phyloP scores from a whole-genome alignment of 2,113 vertebrate genomes.

The Elachura formosa region DNA sequence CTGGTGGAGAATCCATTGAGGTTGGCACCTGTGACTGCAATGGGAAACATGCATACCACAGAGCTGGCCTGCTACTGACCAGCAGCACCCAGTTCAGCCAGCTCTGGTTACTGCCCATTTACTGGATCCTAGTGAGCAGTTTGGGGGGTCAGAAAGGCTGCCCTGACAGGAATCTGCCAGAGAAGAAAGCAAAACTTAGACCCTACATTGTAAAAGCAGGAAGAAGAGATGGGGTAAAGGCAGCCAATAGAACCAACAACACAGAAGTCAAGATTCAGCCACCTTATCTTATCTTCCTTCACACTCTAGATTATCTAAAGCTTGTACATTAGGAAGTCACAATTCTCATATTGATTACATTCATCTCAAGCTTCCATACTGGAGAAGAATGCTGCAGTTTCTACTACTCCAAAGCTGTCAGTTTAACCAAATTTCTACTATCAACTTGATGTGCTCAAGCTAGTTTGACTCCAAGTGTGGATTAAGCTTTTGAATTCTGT shows the following conservation, averaged over 20 bases:
- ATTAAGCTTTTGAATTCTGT: not conserved
- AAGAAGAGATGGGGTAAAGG: not conserved
- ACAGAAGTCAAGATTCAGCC: not conserved
- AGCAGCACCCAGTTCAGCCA: not conserved
- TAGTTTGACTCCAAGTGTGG: not conserved
- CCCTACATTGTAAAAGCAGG: not conserved
- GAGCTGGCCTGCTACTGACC: not conserved
- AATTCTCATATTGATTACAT: not conserved
- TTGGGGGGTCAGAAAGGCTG: not conserved
- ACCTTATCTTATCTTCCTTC: not conserved
- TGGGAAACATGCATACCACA: not conserved
- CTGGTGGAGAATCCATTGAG: fast-evolving
- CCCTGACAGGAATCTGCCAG: not conserved
- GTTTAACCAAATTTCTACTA: not conserved
- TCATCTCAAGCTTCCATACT: not conserved
- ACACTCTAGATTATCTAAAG: not conserved
- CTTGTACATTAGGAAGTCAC: not conserved
- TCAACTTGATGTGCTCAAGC: not conserved
- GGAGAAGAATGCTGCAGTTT: not conserved
- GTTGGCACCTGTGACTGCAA: fast-evolving
- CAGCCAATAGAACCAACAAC: fast-evolving
- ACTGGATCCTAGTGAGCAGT: not conserved
- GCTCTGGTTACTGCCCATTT: not conserved
- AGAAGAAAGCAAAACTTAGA: not conserved
- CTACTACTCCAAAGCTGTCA: not conserved